These are phyloP conservation scores for Salmo trutta DNA, from an alignment of 2,797 vertebrate genomes.

Conservation along the genomic window DNA sequence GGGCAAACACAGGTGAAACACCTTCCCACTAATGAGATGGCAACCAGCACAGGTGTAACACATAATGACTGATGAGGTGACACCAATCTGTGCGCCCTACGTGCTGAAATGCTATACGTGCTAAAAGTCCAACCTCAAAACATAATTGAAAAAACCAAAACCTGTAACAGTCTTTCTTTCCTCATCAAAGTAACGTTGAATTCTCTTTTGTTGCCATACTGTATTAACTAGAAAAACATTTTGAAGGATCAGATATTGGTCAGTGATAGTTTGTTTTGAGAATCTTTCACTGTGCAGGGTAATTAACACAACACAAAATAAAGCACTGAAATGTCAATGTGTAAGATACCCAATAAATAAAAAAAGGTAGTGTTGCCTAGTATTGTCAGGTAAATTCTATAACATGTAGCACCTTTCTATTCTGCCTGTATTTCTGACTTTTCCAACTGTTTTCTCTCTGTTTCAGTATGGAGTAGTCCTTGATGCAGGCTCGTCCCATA, in stretches of 20 bases:
- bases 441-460: conserved; percentile 15
- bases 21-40: too few species aligned
- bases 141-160: neutral
- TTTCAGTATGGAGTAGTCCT: conserved; percentile 87
- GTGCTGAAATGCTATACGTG: too few species aligned
- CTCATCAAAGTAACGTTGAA: conserved; percentile 13
- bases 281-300: neutral
- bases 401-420: neutral
- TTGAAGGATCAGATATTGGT: neutral
- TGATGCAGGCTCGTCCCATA: conserved; percentile 90
- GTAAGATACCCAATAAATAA: too few species aligned
- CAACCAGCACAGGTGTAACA: too few species aligned
- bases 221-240: neutral
- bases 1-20: too few species aligned
- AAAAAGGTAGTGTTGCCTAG: too few species aligned
- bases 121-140: too few species aligned
- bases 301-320: too few species aligned
- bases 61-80: too few species aligned
- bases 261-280: neutral
- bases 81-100: too few species aligned
- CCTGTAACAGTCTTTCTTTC: neutral
- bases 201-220: neutral
- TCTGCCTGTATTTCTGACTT: conserved; percentile 2
- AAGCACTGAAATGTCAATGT: too few species aligned
- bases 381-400: too few species aligned